These are phyloP conservation scores for Xanthia icteritia DNA, from an alignment of 2,888 invertebrate genomes.

Conservation along the genomic window DNA sequence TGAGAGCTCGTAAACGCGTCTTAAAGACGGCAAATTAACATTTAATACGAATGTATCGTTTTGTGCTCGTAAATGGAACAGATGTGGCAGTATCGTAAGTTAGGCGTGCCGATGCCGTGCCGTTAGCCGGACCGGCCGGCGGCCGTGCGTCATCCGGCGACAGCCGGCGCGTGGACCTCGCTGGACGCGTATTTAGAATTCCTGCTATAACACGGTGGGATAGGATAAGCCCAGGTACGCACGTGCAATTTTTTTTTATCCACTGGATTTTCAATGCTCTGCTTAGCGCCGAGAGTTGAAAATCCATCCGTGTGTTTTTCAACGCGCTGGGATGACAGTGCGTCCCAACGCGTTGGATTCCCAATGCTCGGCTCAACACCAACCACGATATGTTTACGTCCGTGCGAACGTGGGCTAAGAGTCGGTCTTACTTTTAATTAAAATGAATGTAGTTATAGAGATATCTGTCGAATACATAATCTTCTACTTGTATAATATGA, in stretches of 20 bases:
- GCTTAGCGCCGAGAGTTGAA: too few species aligned
- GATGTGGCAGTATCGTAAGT: constrained; percentile 52
- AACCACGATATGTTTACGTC: too few species aligned
- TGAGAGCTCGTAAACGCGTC: constrained; percentile 33
- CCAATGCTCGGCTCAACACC: too few species aligned
- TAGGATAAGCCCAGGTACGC: background rate
- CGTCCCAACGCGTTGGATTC: too few species aligned
- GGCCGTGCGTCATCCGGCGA: constrained; percentile 49
- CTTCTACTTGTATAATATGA: background rate
- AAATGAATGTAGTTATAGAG: background rate
- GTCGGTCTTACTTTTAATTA: background rate
- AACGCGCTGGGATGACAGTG: too few species aligned
- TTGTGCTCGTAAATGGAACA: constrained; percentile 47
- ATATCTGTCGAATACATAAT: background rate
- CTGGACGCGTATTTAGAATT: constrained; percentile 33
- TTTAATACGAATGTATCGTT: constrained; percentile 56
- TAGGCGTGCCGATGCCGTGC: constrained; percentile 51
- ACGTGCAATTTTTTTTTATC: too few species aligned
- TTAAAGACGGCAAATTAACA: constrained; percentile 44
- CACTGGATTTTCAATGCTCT: too few species aligned
- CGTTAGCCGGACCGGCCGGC: constrained; percentile 51
- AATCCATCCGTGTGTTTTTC: too few species aligned
- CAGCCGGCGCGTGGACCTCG: constrained; percentile 41
- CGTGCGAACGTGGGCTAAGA: background rate
- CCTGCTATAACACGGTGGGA: constrained; percentile 7